phyloP scores from a whole-genome alignment of 2,888 invertebrate genomes.

The Kryphioiulus occultus region DNA sequence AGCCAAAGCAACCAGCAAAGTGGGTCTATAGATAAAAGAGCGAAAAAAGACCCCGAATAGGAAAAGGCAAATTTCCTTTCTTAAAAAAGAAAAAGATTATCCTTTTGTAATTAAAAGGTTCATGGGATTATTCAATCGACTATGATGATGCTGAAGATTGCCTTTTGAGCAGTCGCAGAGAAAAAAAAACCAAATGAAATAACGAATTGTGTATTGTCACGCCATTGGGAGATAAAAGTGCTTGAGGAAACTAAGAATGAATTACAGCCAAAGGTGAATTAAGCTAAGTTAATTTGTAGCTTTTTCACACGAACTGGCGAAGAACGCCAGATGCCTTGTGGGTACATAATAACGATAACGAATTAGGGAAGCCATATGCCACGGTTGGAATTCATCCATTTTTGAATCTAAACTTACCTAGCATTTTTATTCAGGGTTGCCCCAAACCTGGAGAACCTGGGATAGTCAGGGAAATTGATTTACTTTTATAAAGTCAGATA shows the following conservation, averaged over 20 bases:
- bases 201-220: conserved; percentile 20
- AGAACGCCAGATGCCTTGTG: not conserved
- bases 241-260: not conserved
- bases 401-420: no score
- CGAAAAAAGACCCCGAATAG: not conserved
- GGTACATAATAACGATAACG: not conserved
- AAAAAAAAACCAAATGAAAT: not conserved
- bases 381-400: no score
- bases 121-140: not conserved
- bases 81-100: not conserved
- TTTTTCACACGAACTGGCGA: not conserved
- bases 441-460: no score
- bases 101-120: not conserved
- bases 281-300: not conserved
- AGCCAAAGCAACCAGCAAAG: conserved; percentile 9
- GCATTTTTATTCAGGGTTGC: no score
- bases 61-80: not conserved
- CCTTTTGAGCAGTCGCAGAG: not conserved
- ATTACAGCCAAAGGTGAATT: not conserved
- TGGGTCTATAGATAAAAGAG: not conserved
- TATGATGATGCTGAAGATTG: not conserved
- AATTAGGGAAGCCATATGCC: no score
- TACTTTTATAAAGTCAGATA: no score
- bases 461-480: no score
- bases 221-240: not conserved